Evolutionary conservation across 2,113 vertebrate species (phyloP), one percentile per base, ranked within the genome.

Genomic region (Columba livia): DNA sequence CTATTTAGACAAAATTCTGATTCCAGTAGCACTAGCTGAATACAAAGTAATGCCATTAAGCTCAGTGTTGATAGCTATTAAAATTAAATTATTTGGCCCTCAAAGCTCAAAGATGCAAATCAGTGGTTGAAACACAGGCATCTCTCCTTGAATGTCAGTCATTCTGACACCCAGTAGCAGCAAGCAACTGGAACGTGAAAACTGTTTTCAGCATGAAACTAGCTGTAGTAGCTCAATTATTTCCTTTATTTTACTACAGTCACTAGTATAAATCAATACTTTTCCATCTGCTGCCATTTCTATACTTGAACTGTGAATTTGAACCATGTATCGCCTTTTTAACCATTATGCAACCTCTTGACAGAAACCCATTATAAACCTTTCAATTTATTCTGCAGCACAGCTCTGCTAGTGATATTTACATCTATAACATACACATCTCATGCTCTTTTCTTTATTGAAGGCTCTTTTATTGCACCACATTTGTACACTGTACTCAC

Each of bases 401-500:
- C 89, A 96, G 80, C 81, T 93, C 94, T 94, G 85, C 79, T 78
- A 72, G 87, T 82, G 85, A 77, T 95, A 96, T 96, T 97, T 97
- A 93, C 95, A 97, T 97, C 78, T 90, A 11, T 92, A 94, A 94
- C 78, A 91, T 77, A 96, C 95, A 93, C 87, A 89, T 94, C 87
- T 94, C 84, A 40, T 89, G 88, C 77, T 96, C 92, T 90, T 96
- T 95, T 96, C 89, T 93, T 95, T 93, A 84, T 51, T 88, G 72
- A 93, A 93, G 90, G 75, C 92, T 92, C 84, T 86, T 79, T 70
- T 93, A 78, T 74, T 95, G 73, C 85, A 92, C 92, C 81, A 85
- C 67, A 56, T 61, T 90, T 90, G 73, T 77, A 95, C 71, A 72
- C 42, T 95, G 83, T 73, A 75, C 42, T 97, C 79, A 47, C 88